A percentile compares a stretch with the other conserved stretches of the same genome.
phyloP scores from a whole-genome alignment of 2,888 invertebrate genomes.

The Drymonia ruficornis region DNA sequence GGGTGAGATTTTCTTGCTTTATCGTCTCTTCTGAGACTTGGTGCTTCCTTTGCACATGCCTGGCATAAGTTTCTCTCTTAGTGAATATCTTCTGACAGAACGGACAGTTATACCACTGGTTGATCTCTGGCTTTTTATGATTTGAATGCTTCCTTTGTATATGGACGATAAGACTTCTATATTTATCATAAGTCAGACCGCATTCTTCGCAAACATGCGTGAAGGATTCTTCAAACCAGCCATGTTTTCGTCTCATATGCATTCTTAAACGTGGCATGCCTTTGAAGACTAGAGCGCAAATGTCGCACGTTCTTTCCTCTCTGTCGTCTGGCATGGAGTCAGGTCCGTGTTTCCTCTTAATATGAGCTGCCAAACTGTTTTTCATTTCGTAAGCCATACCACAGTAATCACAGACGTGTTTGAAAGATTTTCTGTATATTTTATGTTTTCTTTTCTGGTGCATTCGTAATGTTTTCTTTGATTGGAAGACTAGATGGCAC shows the following conservation, averaged over 20 bases:
- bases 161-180: constrained; percentile 71
- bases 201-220: constrained; percentile 67
- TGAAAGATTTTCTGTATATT: constrained; percentile 58
- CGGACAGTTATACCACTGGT: constrained; percentile 68
- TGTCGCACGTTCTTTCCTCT: constrained; percentile 68
- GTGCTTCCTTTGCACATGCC: constrained; percentile 76
- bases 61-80: constrained; percentile 70
- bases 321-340: constrained; percentile 57
- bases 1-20: constrained; percentile 19
- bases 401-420: constrained; percentile 70
- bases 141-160: constrained; percentile 67
- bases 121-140: constrained; percentile 47
- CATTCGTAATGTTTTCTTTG: constrained; percentile 62
- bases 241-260: constrained; percentile 77
- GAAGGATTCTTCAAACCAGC: constrained; percentile 66
- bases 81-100: constrained; percentile 71
- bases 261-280: constrained; percentile 66
- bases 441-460: constrained; percentile 74
- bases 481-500: constrained; percentile 74
- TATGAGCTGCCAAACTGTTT: constrained; percentile 71
- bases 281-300: constrained; percentile 75
- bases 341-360: constrained; percentile 71
- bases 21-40: constrained; percentile 44
- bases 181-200: constrained; percentile 73
- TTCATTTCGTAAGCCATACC: constrained; percentile 74